Conservation (phyloP, 2,113 vertebrate species). For the Alaudala cheleensis region DNA sequence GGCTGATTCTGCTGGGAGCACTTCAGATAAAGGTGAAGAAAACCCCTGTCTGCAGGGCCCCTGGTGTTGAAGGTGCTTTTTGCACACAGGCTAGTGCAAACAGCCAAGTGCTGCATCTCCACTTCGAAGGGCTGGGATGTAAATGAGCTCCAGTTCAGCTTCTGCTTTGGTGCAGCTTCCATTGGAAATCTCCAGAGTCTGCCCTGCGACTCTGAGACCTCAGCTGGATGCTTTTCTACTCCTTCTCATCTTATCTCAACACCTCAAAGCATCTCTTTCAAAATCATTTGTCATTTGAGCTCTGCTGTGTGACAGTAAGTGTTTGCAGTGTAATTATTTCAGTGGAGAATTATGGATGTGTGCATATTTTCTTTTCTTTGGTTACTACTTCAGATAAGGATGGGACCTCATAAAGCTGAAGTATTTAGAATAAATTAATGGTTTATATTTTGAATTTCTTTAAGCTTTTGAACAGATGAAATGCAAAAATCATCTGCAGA, state of each 20-base stretch:
- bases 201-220: background rate
- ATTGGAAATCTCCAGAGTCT: background rate
- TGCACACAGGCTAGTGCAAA: background rate
- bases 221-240: constrained; percentile 10
- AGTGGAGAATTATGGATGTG: background rate
- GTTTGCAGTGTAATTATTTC: background rate
- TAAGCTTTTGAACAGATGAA: background rate
- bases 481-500: background rate
- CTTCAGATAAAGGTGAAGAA: background rate
- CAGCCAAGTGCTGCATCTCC: background rate
- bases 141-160: background rate
- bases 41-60: background rate
- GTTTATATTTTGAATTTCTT: background rate
- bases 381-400: background rate
- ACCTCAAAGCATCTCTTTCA: background rate
- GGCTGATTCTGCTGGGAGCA: background rate
- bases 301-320: constrained; percentile 44
- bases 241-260: background rate
- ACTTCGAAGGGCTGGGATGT: background rate
- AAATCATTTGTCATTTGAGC: background rate
- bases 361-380: background rate
- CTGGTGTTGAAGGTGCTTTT: background rate
- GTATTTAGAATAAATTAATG: background rate
- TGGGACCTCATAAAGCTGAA: background rate
- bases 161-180: background rate